phyloP scores from a whole-genome alignment of 2,113 vertebrate species.

The Atractosteus spatula region DNA sequence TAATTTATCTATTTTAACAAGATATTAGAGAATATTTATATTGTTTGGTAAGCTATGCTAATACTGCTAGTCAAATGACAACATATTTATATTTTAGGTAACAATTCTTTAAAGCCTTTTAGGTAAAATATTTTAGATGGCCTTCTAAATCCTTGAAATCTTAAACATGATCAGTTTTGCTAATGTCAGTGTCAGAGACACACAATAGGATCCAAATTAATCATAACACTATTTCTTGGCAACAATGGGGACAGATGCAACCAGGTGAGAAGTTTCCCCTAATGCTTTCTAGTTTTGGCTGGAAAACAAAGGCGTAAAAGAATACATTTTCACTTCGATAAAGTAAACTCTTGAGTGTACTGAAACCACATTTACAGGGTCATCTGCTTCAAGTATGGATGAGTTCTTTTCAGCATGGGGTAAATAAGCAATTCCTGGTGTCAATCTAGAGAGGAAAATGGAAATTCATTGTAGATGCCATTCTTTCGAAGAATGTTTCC shows the following conservation, averaged over 20 bases:
- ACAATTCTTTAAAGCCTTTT: too few species aligned
- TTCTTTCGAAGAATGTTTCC: constrained; percentile 25
- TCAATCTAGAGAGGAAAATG: constrained; percentile 18
- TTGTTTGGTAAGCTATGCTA: too few species aligned
- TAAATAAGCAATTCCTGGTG: constrained; percentile 18
- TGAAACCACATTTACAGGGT: constrained; percentile 16
- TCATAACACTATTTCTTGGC: constrained; percentile 13
- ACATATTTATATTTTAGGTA: too few species aligned
- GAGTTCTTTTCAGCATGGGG: constrained; percentile 16
- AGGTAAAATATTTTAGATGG: too few species aligned
- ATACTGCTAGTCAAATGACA: too few species aligned
- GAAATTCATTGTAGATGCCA: constrained; percentile 18
- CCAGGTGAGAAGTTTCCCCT: constrained; percentile 13
- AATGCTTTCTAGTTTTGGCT: constrained; percentile 10
- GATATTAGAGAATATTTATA: too few species aligned
- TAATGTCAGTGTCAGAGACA: not conserved
- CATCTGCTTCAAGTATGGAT: constrained; percentile 14
- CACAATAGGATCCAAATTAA: not conserved
- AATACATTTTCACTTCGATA: constrained; percentile 16
- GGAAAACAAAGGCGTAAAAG: constrained; percentile 19
- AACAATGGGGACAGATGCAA: constrained; percentile 2
- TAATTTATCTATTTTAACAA: too few species aligned
- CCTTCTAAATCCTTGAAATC: not conserved
- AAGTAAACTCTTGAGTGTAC: not conserved
- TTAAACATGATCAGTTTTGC: not conserved